Evolutionary conservation across 1,140 invertebrate genomes (phyloP).

Genomic region (Papilio machaon): DNA sequence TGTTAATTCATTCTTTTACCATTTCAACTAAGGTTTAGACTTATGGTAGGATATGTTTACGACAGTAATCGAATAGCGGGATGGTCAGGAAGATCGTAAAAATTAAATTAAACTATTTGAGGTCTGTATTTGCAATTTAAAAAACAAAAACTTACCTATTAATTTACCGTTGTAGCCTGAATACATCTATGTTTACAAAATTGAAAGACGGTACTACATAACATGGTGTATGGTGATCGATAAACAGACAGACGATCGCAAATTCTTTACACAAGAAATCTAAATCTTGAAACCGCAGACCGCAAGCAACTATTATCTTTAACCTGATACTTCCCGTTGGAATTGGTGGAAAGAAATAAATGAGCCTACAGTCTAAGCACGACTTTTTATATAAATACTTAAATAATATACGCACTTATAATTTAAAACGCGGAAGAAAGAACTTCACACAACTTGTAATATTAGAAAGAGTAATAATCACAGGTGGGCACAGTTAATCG

Average conservation of each 20-base stretch:
- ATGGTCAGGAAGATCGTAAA: too few relatives aligned
- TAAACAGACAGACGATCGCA: neutral
- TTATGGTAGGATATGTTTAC: too few relatives aligned
- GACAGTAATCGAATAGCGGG: too few relatives aligned
- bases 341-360: conserved; percentile 15
- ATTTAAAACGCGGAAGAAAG: neutral
- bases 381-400: neutral
- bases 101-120: too few relatives aligned
- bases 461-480: too few relatives aligned
- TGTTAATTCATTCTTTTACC: too few relatives aligned
- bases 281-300: conserved; percentile 32
- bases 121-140: too few relatives aligned
- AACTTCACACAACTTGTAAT: neutral
- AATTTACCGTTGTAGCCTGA: too few relatives aligned
- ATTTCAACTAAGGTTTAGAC: too few relatives aligned
- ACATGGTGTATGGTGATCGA: neutral
- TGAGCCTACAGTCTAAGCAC: neutral
- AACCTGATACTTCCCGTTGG: conserved; percentile 20
- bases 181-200: too few relatives aligned
- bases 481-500: too few relatives aligned
- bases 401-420: neutral
- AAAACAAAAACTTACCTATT: too few relatives aligned
- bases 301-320: conserved; percentile 23
- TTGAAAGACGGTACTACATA: neutral
- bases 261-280: conserved; percentile 2